Evolutionary conservation across 1,140 invertebrate species (phyloP), one percentile per base, ranked within the genome.

Genomic region (Bombus turneri): DNA sequence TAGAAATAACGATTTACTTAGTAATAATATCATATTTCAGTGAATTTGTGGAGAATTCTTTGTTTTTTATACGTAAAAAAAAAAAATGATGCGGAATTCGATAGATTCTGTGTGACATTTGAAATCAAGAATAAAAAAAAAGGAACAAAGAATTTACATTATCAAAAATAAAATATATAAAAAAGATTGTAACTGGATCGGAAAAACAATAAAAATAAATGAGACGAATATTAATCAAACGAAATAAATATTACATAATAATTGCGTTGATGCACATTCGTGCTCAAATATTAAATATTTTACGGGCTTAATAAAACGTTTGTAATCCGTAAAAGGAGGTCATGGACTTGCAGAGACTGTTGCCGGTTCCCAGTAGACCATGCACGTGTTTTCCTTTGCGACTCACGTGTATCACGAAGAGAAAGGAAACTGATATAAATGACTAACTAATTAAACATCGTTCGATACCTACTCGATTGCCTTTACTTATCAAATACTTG

Each of bases 381-480:
- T 85, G 74, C 83, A 81, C 83, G 83, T 85, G 83, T 81, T 81
- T 34, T 34, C 78, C 41, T 64, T n/a, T 79, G n/a, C 77, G 8
- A 76, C 71, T 86, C 75, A 87, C 77, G 71, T 86, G 72, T 66
- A 72, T 78, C 81, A 39, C 80, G 22, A 78, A 77, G 84, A 82
- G 87, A 78, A 73, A 69, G 84, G 74, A 71, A 43, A 74, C 43
- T 39, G 71, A 74, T 66, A 53, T 80, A 71, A 84, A 53, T 53
- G 10, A 62, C 31, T n/a, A 64, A 39, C 47, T 53, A 79, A 84
- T 84, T 84, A 79, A 84, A 72, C 53, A 72, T 37, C 34, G 47
- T 31, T n/a, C 28, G 66, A 18, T 22, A 41, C 25, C n/a, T 15
- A 8, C 15, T 64, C n/a, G 12, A 47, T 37, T 28, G 6, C 3